Base-by-base conservation (phyloP, 1,140 invertebrate genomes). In the Notospermus geniculatus region DNA sequence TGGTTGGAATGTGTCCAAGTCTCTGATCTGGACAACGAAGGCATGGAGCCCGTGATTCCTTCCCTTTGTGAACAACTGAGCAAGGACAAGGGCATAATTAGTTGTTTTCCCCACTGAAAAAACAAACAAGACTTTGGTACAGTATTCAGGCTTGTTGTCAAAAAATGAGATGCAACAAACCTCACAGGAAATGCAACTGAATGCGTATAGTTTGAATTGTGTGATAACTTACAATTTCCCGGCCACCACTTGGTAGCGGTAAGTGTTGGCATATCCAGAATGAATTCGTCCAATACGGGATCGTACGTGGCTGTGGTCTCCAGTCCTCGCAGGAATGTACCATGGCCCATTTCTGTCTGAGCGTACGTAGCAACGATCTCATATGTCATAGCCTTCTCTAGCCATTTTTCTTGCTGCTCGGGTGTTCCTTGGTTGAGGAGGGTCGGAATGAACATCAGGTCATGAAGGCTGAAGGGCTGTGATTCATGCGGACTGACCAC, bases 191-290 rank as follows among this genome's bases (percentile, higher is more conserved):
- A n/a, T n/a, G n/a, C n/a, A n/a, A n/a, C n/a, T n/a, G n/a, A n/a
- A n/a, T n/a, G n/a, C n/a, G n/a, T n/a, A n/a, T n/a, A n/a, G n/a
- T n/a, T n/a, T n/a, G n/a, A n/a, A n/a, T n/a, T n/a, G n/a, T n/a
- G n/a, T n/a, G n/a, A n/a, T 28, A 74, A 88, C 90, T 88, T 80
- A 95, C 91, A 85, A 78, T 90, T 90, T 62, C 92, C 92, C 36
- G 92, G 92, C 92, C 92, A 95, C 91, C 92, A 97, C 82, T 97
- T 96, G 71, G 91, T 92, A 0, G 93, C 87, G 1, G 91, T 92
- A 13, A 95, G 78, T 22, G 89, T 91, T 0, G 93, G 94, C 60
- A 90, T 89, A 75, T 97, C 86, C 2, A 97, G 80, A 46, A 96
- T 80, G 80, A 97, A 96, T 82, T 95, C 91, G 74, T 93, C 82